Base-by-base conservation (phyloP, 2,888 invertebrate species). In the Pimpla rufipes region DNA sequence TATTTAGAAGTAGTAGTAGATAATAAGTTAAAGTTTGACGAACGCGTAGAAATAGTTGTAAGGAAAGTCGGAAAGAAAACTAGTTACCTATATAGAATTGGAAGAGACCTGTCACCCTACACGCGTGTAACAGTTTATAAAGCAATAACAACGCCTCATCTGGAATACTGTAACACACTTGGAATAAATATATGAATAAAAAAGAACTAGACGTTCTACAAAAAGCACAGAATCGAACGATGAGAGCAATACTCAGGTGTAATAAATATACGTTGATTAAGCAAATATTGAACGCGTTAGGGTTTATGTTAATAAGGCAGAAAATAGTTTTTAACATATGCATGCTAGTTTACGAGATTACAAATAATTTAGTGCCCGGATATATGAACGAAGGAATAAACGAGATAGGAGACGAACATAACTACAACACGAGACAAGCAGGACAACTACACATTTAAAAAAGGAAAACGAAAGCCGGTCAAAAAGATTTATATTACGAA, bases 61-160 rank as follows among this genome's bases (percentile, higher is more conserved):
- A 78, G 81, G 8, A 84, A 84, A 82, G 70, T 79, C n/a, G 70
- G 81, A 6, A 76, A 85, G 76, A 83, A 83, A 50, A 64, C 64
- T 21, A 79, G 62, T 52, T 76, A 73, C 29, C 50, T 79, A 21
- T 81, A 76, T 45, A 23, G 85, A 66, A 76, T 85, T 37, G 76
- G 79, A 6, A 40, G 74, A 16, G 29, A 64, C 35, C 42, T 82
- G 40, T 68, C 78, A 18, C 45, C 70, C 13, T 76, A 82, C 47
- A 66, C 81, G 5, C 75, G 81, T 67, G 55, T 42, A 13, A 81
- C 52, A 18, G 57, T 79, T 7, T 83, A 83, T 70, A 77, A 78
- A 37, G 6, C 83, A 59, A 77, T 83, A 50, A 83, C 80, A 50
- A 83, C 76, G n/a, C 82, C 81, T 4, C 79, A 81, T 55, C 55